Base-by-base conservation (phyloP, 1,140 invertebrate species). In the Pogonognathellus flavescens region DNA sequence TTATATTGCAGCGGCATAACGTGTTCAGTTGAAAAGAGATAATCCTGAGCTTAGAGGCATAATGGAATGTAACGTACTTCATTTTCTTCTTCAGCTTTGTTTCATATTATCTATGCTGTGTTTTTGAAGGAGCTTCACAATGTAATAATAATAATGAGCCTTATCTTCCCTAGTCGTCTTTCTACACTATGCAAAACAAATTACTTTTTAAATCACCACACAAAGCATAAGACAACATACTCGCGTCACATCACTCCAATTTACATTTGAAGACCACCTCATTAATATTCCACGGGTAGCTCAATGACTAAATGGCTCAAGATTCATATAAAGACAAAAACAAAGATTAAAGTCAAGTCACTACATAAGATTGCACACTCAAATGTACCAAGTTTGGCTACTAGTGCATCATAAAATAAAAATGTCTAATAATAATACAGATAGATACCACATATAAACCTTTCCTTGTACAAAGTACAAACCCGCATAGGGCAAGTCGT, bases 191-290 rank as follows among this genome's bases (percentile, higher is more conserved):
- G 70, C 70, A 76, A 76, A 76, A 76, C 41, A 50, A 76, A 50
- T 76, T 76, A 76, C 70, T 41, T 76, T 76, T 76, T 76, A 76
- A 76, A 76, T 76, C 70, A 76, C 70, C 70, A 76, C 70, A 76
- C 70, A 76, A 49, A 16, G 70, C 70, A 76, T 76, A 76, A 76
- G 31, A 76, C 70, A 76, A 76, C 70, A 76, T 31, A 76, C 70
- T 76, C 70, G 70, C 70, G 70, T 76, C 70, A 50, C 70, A 76
- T 76, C 70, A 76, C 70, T 76, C 70, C 70, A 76, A 76, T 76
- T 76, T 76, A 50, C 70, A 76, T 76, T 76, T 50, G 70, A 76
- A 76, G 41, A 76, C 41, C 70, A 49, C 22, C 41, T 76, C 70
- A 76, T 76, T 76, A 76, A 76, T 76, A 76, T 76, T 76, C 70